Evolutionary conservation across 2,888 invertebrate genomes (phyloP).

Genomic region (Brenthis hecate): DNA sequence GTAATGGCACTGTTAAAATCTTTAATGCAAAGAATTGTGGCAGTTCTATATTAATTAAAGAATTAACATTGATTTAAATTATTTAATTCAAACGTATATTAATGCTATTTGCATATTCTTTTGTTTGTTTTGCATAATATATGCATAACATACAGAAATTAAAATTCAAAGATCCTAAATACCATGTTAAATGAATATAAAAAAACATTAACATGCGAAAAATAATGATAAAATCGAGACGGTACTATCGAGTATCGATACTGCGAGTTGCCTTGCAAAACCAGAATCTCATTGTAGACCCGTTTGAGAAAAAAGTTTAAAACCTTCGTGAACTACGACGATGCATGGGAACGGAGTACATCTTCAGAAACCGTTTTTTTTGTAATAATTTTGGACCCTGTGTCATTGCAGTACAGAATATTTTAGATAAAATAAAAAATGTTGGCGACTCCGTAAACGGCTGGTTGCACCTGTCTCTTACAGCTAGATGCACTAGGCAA

Average conservation of each 20-base stretch:
- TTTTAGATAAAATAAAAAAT: slow-evolving; percentile 55
- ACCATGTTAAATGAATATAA: slow-evolving; percentile 24
- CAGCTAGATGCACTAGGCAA: slow-evolving; percentile 52
- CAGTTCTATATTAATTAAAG: not conserved
- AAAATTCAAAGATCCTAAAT: slow-evolving; percentile 24
- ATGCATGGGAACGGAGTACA: slow-evolving; percentile 75
- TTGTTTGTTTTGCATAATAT: slow-evolving; percentile 15
- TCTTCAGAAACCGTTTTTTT: slow-evolving; percentile 54
- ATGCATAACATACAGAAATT: slow-evolving; percentile 7
- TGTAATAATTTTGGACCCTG: slow-evolving; percentile 52
- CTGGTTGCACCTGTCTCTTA: slow-evolving; percentile 67
- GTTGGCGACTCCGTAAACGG: slow-evolving; percentile 66
- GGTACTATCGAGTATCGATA: slow-evolving; percentile 68
- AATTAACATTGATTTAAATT: not conserved
- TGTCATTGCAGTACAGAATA: slow-evolving; percentile 51
- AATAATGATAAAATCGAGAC: slow-evolving; percentile 59
- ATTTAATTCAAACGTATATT: not conserved
- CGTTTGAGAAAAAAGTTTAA: slow-evolving; percentile 68
- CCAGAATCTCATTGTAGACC: slow-evolving; percentile 80
- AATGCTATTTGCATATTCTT: not conserved
- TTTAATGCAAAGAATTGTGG: too few species aligned
- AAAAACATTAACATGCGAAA: slow-evolving; percentile 41
- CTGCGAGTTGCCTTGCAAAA: slow-evolving; percentile 76
- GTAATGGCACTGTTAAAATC: too few species aligned
- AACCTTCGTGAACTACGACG: slow-evolving; percentile 64